Evolutionary conservation across 2,888 invertebrate genomes (phyloP), one percentile per base, ranked within the genome.

Genomic region (Philhelius pedissequus): DNA sequence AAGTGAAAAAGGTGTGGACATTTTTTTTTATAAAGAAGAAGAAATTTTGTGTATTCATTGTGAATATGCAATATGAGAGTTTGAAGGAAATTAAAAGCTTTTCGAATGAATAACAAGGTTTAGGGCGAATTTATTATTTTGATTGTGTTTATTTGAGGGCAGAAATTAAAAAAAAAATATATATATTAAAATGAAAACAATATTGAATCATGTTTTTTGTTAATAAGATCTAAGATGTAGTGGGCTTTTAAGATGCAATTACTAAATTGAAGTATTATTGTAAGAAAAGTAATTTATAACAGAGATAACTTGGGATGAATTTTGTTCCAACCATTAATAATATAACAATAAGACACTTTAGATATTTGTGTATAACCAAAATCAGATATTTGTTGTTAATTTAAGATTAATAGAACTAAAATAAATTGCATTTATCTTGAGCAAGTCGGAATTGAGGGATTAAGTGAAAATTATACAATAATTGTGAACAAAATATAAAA

Each of bases 1-100:
- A 25, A 18, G 38, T 58, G 38, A 58, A 58, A 58, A 58, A 58
- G 58, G 58, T 58, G 58, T 58, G 58, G 38, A 58, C 38, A 22
- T 7, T 22, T 4, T 27, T 52, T 22, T 4, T 27, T 52, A 15
- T 9, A 50, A n/a, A 25, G 52, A 22, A 13, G 13, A 15, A 52
- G 0, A 30, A 27, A 52, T 4, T 15, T 32, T 35, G 32, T 56
- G 56, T 32, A 32, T 56, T 56, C 32, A 20, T 20, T 20, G 32
- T 18, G 45, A 54, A 32, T 54, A 56, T 56, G 54, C 15, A 27
- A 20, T 30, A 20, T 20, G 9, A 15, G 7, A 56, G 20, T n/a
- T 56, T 13, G 18, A 52, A 52, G 48, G 20, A 48, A 13, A 52
- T 15, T n/a, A n/a, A 52, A 30, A n/a, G n/a, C n/a, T n/a, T n/a